These are phyloP conservation scores for Monopis laevigella DNA, from an alignment of 2,888 invertebrate genomes.

Conservation along the genomic window DNA sequence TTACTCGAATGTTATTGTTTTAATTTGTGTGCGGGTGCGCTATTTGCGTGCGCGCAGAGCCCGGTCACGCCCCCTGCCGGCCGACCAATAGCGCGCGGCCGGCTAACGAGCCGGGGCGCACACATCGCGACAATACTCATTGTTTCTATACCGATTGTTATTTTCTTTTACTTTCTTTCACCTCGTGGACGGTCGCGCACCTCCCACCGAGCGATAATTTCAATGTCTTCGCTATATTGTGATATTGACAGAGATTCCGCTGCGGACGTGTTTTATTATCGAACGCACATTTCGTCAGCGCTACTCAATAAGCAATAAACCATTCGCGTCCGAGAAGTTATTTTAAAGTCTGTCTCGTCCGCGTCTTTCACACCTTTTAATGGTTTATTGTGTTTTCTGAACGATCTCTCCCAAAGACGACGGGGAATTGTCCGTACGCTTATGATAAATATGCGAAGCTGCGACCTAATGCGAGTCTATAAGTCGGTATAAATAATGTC, in stretches of 20 bases:
- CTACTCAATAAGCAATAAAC: constrained; percentile 67
- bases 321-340: constrained; percentile 62
- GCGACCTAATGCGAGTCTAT: background rate
- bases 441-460: too few species aligned
- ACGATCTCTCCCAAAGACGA: too few species aligned
- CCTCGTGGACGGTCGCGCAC: constrained; percentile 39
- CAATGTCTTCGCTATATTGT: constrained; percentile 58
- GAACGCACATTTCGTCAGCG: constrained; percentile 59
- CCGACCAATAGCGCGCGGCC: constrained; percentile 45
- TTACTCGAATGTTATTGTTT: constrained; percentile 66
- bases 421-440: too few species aligned
- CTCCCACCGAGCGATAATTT: constrained; percentile 64
- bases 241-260: constrained; percentile 63
- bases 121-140: constrained; percentile 57
- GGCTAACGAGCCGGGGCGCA: constrained; percentile 35
- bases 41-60: constrained; percentile 66
- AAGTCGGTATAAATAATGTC: too few species aligned
- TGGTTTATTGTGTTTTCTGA: constrained; percentile 62
- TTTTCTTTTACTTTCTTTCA: constrained; percentile 51
- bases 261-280: constrained; percentile 54
- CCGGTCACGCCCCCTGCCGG: constrained; percentile 47
- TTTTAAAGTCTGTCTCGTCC: constrained; percentile 54
- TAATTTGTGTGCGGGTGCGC: constrained; percentile 65
- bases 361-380: constrained; percentile 62
- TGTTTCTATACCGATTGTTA: constrained; percentile 55